A percentile compares a stretch with the other conserved stretches of the same genome.
These are phyloP conservation scores for Artibeus jamaicensis DNA, from an alignment of 2,797 vertebrate genomes.

Conservation along the genomic window DNA sequence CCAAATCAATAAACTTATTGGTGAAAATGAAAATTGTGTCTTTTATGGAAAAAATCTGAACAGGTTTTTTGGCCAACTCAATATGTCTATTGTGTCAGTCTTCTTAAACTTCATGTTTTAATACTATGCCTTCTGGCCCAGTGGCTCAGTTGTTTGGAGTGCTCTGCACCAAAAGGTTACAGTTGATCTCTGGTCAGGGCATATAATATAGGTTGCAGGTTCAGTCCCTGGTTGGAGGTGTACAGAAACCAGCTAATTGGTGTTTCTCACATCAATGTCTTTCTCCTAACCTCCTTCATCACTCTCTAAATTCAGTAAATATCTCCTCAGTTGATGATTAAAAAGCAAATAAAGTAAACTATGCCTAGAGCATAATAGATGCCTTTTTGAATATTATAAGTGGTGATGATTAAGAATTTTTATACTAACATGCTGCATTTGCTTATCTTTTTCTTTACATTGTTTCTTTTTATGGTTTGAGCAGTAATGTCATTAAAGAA, in stretches of 20 bases:
- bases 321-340: too few species aligned
- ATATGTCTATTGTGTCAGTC: background rate
- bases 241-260: background rate
- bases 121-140: background rate
- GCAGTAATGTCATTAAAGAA: background rate
- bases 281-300: background rate
- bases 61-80: too few species aligned
- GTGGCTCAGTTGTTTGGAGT: background rate
- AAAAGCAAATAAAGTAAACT: background rate
- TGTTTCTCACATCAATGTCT: background rate
- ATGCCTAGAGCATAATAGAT: background rate
- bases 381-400: background rate
- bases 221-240: background rate
- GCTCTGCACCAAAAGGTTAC: background rate
- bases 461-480: constrained; percentile 13
- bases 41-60: too few species aligned
- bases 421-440: background rate
- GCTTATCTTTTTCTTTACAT: background rate
- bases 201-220: background rate
- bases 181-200: background rate
- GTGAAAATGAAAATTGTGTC: too few species aligned
- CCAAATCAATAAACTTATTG: too few species aligned
- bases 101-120: background rate
- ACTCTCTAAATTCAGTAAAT: background rate
- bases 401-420: constrained; percentile 19